phyloP scores from a whole-genome alignment of 2,113 vertebrate species.

The Fregetta grallaria region DNA sequence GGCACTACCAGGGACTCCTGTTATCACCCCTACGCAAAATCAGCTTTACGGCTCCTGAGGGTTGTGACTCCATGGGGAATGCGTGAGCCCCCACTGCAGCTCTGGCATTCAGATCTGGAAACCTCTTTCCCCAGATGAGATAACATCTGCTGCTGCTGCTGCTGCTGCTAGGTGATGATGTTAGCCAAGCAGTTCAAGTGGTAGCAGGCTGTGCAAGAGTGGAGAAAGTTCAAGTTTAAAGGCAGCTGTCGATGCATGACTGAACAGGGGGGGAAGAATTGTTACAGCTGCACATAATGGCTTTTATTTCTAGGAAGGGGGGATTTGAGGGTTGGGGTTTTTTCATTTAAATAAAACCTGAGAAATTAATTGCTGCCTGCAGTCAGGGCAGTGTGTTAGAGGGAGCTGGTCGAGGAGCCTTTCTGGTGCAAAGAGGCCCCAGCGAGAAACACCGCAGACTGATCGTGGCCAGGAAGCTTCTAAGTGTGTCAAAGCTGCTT shows the following conservation, averaged over 20 bases:
- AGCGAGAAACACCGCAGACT: accelerated
- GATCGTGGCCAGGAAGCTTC: neutral
- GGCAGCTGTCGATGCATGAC: neutral
- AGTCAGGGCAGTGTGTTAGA: neutral
- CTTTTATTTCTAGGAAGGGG: neutral
- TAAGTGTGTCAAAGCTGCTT: neutral
- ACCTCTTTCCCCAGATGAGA: neutral
- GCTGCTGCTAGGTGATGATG: neutral
- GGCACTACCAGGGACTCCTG: accelerated
- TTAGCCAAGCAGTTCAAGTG: neutral
- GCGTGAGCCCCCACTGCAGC: neutral
- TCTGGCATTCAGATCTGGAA: neutral
- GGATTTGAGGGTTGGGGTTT: neutral
- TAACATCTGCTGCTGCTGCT: constrained; percentile 2
- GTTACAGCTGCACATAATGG: neutral
- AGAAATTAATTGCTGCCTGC: neutral
- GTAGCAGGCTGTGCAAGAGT: constrained; percentile 1
- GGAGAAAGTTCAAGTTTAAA: constrained; percentile 16
- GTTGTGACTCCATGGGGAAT: neutral
- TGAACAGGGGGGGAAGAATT: neutral
- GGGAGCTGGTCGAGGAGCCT: accelerated
- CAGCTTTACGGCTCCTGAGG: accelerated
- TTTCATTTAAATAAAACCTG: neutral
- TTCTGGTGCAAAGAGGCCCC: neutral
- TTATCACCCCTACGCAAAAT: neutral